Evolutionary conservation across 2,797 vertebrate genomes (phyloP), one percentile per base, ranked within the genome.

Genomic region (Arctocebus calabarensis): DNA sequence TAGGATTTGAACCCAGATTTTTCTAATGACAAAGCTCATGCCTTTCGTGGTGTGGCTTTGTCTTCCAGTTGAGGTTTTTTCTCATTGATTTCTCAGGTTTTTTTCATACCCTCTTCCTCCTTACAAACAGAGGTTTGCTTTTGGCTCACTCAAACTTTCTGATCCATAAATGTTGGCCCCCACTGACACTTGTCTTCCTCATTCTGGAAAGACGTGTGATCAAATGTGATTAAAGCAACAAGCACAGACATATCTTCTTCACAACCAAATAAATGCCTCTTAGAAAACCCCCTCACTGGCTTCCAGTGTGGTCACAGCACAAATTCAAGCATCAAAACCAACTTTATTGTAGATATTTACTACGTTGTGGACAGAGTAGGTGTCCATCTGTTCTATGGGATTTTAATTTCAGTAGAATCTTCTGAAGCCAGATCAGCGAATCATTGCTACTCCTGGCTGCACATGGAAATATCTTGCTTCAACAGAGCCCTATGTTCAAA

Each of bases 311-410:
- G 61, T 92, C 27, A 48, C 5, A 89, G 88, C 37, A 94, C 84
- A 91, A 91, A 87, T 62, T 43, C 62, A 74, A 97, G 37, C 90
- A 96, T 68, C 32, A 43, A 96, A 82, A 84, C 62, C 61, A 94
- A 94, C 48, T 62, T 88, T 75, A 75, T 95, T 84, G 71, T 57
- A 95, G 94, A 97, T 94, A 94, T 95, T 96, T 94, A 95, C 90
- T 85, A 32, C 66, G 40, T 88, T 84, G 92, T 75, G 71, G 61
- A 81, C n/a, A 94, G 70, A 81, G 32, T 82, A 57, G 52, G 48
- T n/a, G 81, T 88, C 83, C 75, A 87, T 94, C 90, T 95, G 94
- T 91, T 95, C 20, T 40, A 52, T 25, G 27, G 55, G 73, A 81
- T 85, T 95, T 94, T 97, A 55, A 84, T 88, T 95, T 96, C 37